Percentiles rank a stretch among this genome's conserved stretches.
Evolutionary conservation across 2,113 vertebrate species (phyloP).

Genomic region (Cinclus cinclus): DNA sequence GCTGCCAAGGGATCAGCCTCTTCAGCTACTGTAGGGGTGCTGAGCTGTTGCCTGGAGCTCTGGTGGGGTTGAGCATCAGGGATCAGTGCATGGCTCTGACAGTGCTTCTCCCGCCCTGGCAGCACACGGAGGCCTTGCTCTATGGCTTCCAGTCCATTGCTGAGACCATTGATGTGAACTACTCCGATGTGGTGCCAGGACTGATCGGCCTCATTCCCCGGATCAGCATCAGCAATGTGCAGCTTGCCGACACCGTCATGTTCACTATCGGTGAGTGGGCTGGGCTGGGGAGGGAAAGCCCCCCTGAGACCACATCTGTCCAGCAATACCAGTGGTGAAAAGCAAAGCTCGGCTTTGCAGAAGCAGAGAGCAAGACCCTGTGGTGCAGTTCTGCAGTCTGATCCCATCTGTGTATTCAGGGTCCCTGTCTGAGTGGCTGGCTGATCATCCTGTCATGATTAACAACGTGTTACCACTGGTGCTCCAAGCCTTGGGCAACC

Average conservation of each 20-base stretch:
- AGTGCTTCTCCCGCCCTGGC: neutral
- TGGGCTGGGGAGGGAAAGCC: neutral
- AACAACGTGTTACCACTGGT: conserved; percentile 95
- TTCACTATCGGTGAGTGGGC: conserved; percentile 93
- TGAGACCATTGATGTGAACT: conserved; percentile 97
- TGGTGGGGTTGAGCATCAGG: neutral
- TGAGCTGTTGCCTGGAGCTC: neutral
- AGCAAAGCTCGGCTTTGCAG: neutral
- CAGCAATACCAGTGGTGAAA: neutral
- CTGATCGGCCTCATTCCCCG: conserved; percentile 97
- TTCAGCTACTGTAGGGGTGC: rapidly evolving
- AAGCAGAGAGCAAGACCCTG: neutral
- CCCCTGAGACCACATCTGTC: neutral
- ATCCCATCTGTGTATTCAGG: conserved; percentile 70
- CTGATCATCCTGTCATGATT: conserved; percentile 98
- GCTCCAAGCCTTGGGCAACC: conserved; percentile 94
- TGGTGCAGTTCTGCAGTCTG: neutral
- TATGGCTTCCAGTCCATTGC: conserved; percentile 99
- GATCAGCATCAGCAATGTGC: conserved; percentile 97
- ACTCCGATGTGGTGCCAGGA: conserved; percentile 96
- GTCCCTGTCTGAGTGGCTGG: conserved; percentile 95
- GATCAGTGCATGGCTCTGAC: neutral
- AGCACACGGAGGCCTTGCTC: conserved; percentile 97
- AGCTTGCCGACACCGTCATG: conserved; percentile 98
- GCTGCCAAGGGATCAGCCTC: neutral